Evolutionary conservation across 2,888 invertebrate species (phyloP).

Genomic region (Epirrhoe alternata): DNA sequence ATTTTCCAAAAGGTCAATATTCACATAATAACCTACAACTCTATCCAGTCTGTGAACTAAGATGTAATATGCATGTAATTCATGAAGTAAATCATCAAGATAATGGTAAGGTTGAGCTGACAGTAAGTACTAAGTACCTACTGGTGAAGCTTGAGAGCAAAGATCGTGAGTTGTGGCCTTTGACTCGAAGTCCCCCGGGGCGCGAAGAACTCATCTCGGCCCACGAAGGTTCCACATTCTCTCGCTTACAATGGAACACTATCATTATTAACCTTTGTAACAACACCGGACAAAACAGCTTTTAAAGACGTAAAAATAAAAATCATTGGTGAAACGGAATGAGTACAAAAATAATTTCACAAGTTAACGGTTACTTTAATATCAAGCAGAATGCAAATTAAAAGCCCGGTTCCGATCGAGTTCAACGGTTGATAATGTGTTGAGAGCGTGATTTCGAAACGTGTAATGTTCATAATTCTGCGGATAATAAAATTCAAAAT

Average conservation of each 20-base stretch:
- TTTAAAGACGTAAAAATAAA: constrained; percentile 23
- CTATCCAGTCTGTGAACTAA: background rate
- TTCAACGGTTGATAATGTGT: constrained; percentile 50
- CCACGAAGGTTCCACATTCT: constrained; percentile 49
- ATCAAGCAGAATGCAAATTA: constrained; percentile 25
- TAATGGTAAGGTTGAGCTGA: constrained; percentile 42
- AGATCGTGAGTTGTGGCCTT: constrained; percentile 67
- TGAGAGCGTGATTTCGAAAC: constrained; percentile 62
- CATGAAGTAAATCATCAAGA: constrained; percentile 46
- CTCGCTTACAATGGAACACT: constrained; percentile 34
- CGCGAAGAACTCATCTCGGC: constrained; percentile 58
- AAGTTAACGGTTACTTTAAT: constrained; percentile 23
- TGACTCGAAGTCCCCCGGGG: constrained; percentile 61
- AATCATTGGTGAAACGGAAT: constrained; percentile 26
- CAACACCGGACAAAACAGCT: constrained; percentile 27
- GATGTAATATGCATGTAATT: background rate
- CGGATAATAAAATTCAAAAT: constrained; percentile 74
- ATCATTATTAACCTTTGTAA: constrained; percentile 41
- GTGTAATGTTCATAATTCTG: constrained; percentile 64
- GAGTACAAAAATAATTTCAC: constrained; percentile 21
- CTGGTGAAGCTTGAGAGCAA: constrained; percentile 54
- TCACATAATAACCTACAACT: background rate
- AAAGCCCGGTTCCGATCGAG: constrained; percentile 46
- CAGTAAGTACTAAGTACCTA: no score
- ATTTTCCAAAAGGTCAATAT: constrained; percentile 2